phyloP scores from a whole-genome alignment of 1,140 invertebrate genomes.

The Eufriesea mexicana region DNA sequence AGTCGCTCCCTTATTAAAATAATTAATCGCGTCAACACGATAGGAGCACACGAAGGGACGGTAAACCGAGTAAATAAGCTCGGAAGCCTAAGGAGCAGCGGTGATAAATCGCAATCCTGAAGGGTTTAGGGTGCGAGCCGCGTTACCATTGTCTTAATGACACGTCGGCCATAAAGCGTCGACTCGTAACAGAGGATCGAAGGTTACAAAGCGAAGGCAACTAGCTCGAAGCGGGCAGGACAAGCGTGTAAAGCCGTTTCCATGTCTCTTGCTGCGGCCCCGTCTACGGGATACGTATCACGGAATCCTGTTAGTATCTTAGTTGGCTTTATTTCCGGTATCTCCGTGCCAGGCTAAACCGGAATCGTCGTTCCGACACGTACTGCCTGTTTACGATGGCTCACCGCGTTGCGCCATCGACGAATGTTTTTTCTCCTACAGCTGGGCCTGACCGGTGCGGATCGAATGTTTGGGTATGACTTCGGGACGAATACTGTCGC shows the following conservation, averaged over 20 bases:
- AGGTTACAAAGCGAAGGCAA: conserved; percentile 58
- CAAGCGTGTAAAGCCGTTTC: conserved; percentile 55
- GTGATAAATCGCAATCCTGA: conserved; percentile 54
- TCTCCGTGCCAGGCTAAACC: conserved; percentile 36
- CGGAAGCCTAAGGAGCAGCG: not conserved
- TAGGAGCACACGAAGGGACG: not conserved
- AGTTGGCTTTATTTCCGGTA: conserved; percentile 63
- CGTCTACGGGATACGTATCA: conserved; percentile 48
- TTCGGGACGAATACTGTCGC: too few species aligned
- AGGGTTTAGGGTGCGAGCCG: conserved; percentile 18
- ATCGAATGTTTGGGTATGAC: not conserved
- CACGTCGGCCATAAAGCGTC: conserved; percentile 61
- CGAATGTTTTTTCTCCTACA: not conserved
- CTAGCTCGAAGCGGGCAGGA: conserved; percentile 37
- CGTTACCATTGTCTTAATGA: conserved; percentile 51
- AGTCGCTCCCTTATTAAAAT: not conserved
- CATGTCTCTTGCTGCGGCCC: conserved; percentile 49
- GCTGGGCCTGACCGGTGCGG: not conserved
- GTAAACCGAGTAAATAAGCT: not conserved
- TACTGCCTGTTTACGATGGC: conserved; percentile 30
- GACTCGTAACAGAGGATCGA: conserved; percentile 58
- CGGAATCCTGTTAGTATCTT: conserved; percentile 58
- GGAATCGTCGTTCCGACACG: conserved; percentile 18
- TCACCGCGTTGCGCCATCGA: not conserved
- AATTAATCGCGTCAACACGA: not conserved